Base-by-base conservation (phyloP, 2,888 invertebrate genomes). In the Eilema caniola region DNA sequence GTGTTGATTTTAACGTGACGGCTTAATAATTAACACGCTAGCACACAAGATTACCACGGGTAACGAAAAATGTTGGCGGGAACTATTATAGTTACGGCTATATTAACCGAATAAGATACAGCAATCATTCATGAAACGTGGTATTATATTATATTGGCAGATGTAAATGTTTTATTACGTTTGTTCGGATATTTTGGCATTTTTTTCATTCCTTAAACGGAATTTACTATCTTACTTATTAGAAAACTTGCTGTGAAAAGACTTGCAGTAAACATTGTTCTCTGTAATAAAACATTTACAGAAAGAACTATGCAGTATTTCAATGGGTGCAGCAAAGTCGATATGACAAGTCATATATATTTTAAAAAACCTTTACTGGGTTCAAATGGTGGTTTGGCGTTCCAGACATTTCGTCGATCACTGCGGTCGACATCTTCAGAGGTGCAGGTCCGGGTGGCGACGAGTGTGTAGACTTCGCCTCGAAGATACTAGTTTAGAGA, bases 1-100 rank as follows among this genome's bases (percentile, higher is more conserved):
- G 41, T 62, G 62, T 62, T 76, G 62, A 61, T 67, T 66, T 69
- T 61, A 61, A 66, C 71, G 14, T 79, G 69, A 77, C 79, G 68
- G 11, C 71, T 69, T 72, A 72, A 70, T 63, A 71, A 62, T 53
- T 59, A 79, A 68, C 41, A 47, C 63, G 56, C 62, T 67, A 62
- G 62, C 20, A n/a, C 24, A 67, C n/a, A 62, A 25, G 57, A 56
- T 63, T 69, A 64, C 16, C 41, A 37, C 63, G 28, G 41, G 41
- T 28, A 59, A 25, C 24, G 24, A 56, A 67, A 67, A 67, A 56
- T 60, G 10, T 20, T 20, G 12, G 25, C 20, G 37, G 23, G 5
- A 53, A 53, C 53, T 53, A n/a, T n/a, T n/a, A n/a, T 53, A 53
- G 53, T 53, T n/a, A 53, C 53, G 10, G 20, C 20, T 53, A 53